phyloP scores from a whole-genome alignment of 2,888 invertebrate genomes.

The Drosophila greeni region DNA sequence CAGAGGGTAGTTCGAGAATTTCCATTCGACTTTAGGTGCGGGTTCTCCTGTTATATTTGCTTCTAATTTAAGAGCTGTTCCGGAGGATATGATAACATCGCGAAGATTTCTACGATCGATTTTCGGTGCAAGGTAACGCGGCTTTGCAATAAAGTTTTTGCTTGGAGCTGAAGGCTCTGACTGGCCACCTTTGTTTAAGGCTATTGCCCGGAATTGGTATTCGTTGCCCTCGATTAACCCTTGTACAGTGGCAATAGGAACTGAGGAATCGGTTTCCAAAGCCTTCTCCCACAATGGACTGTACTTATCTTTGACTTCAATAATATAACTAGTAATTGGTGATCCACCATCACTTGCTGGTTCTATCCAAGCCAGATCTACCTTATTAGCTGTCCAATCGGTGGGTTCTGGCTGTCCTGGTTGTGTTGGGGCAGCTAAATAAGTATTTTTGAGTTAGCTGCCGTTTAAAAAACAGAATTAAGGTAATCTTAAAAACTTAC shows the following conservation, averaged over 20 bases:
- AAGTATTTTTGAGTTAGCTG: constrained; percentile 14
- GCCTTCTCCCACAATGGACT: constrained; percentile 96
- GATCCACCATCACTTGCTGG: constrained; percentile 95
- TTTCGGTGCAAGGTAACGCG: constrained; percentile 94
- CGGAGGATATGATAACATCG: constrained; percentile 93
- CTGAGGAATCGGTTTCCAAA: constrained; percentile 87
- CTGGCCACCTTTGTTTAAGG: constrained; percentile 96
- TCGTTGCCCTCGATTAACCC: constrained; percentile 96
- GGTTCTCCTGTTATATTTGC: constrained; percentile 97
- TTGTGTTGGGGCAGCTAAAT: constrained; percentile 88
- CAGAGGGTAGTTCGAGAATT: constrained; percentile 89
- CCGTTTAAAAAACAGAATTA: neutral
- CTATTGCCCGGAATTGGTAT: constrained; percentile 97
- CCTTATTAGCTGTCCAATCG: constrained; percentile 95
- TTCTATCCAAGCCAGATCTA: constrained; percentile 93
- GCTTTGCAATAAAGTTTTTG: constrained; percentile 91
- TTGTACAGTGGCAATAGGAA: constrained; percentile 88
- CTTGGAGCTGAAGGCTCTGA: constrained; percentile 94
- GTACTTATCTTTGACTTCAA: constrained; percentile 95
- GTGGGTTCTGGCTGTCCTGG: constrained; percentile 94
- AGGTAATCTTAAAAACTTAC: constrained; percentile 81
- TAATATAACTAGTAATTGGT: constrained; percentile 94
- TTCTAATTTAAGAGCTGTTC: constrained; percentile 94
- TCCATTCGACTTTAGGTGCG: constrained; percentile 95
- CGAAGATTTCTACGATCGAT: constrained; percentile 95